Conservation (phyloP, 1,140 invertebrate species). For the Hylaeus anthracinus region DNA sequence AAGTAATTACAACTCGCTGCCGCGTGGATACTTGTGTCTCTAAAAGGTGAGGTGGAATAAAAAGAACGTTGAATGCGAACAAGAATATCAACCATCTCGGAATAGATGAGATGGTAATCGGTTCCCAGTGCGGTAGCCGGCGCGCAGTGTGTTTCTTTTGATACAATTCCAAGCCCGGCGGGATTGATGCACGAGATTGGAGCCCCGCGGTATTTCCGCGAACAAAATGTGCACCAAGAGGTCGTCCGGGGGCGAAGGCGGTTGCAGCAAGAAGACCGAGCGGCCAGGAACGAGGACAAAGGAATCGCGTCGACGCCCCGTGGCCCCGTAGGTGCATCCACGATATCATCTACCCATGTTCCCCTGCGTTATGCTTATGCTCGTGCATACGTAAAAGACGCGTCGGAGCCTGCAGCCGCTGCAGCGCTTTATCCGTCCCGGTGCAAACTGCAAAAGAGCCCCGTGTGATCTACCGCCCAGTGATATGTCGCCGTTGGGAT, state of each 20-base stretch:
- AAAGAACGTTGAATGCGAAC: slow-evolving; percentile 6
- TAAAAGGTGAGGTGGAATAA: background rate
- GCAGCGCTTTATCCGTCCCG: slow-evolving; percentile 50
- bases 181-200: slow-evolving; percentile 66
- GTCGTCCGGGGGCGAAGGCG: slow-evolving; percentile 49
- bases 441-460: slow-evolving; percentile 56
- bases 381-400: slow-evolving; percentile 70
- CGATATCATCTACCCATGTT: slow-evolving; percentile 79
- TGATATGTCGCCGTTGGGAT: slow-evolving; percentile 54
- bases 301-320: slow-evolving; percentile 74
- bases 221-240: slow-evolving; percentile 57
- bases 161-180: slow-evolving; percentile 46
- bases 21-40: slow-evolving; percentile 11
- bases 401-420: slow-evolving; percentile 27
- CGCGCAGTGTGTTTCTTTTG: slow-evolving; percentile 29
- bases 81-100: slow-evolving; percentile 18
- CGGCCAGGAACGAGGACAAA: slow-evolving; percentile 71
- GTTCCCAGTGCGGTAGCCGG: slow-evolving; percentile 30
- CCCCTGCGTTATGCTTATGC: slow-evolving; percentile 78
- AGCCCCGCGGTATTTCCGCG: slow-evolving; percentile 44
- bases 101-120: slow-evolving; percentile 42
- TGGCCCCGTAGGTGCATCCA: slow-evolving; percentile 75
- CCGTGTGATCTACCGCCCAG: slow-evolving; percentile 56
- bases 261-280: slow-evolving; percentile 48
- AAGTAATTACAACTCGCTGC: slow-evolving; percentile 40